Evolutionary conservation across 2,113 vertebrate species (phyloP).

Genomic region (Helogale parvula): DNA sequence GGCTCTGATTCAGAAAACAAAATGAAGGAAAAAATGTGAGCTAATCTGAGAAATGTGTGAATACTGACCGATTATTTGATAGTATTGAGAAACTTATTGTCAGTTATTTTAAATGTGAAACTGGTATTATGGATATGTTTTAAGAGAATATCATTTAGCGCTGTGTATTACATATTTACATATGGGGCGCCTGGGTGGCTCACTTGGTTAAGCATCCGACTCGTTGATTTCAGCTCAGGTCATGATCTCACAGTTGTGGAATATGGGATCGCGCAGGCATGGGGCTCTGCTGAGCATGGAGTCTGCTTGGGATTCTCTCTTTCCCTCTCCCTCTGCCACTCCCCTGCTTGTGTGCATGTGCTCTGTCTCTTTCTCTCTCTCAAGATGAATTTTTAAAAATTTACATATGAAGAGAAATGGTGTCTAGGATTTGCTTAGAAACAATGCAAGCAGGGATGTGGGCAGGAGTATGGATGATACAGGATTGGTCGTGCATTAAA

Average conservation of each 20-base stretch:
- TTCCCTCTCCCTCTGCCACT: background rate
- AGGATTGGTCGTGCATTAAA: background rate
- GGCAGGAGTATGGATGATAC: background rate
- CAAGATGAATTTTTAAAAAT: background rate
- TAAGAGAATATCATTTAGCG: background rate
- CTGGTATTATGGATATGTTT: background rate
- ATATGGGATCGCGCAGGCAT: background rate
- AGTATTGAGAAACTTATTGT: background rate
- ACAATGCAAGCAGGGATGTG: background rate
- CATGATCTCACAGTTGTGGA: background rate
- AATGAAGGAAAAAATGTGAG: background rate
- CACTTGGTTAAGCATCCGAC: background rate
- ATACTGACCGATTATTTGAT: background rate
- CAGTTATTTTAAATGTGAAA: background rate
- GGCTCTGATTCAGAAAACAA: background rate
- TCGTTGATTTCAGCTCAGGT: background rate
- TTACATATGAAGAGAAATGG: background rate
- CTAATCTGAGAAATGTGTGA: background rate
- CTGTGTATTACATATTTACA: too few species aligned
- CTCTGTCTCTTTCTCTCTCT: background rate
- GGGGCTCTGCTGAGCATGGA: background rate
- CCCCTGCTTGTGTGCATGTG: background rate
- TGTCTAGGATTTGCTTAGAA: background rate
- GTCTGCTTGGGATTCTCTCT: background rate
- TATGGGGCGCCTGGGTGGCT: background rate